Percentiles rank a stretch among this genome's conserved stretches.
Evolutionary conservation across 2,113 vertebrate genomes (phyloP).

Genomic region (Fregetta grallaria): DNA sequence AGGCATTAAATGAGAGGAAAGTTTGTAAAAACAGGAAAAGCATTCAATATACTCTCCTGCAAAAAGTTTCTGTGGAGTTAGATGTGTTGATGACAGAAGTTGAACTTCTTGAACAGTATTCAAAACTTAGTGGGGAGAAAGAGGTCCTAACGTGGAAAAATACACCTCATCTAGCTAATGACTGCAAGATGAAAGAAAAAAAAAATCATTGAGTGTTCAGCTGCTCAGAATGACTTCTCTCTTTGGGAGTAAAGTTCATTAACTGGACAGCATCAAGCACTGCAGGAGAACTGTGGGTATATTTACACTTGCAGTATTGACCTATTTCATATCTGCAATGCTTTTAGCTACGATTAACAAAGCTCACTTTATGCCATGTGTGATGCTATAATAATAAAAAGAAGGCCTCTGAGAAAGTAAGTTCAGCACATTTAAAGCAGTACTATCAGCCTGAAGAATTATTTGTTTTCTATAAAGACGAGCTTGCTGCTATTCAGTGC

Average conservation of each 20-base stretch:
- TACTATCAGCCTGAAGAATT: background rate
- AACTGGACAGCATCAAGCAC: background rate
- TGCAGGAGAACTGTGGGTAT: background rate
- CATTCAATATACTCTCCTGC: background rate
- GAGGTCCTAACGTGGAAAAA: background rate
- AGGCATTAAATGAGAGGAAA: background rate
- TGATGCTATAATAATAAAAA: background rate
- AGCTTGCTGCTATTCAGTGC: background rate
- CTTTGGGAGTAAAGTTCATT: background rate
- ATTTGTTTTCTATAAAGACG: background rate
- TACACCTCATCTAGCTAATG: background rate
- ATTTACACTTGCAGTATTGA: background rate
- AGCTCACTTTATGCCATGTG: background rate
- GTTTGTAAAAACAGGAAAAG: background rate
- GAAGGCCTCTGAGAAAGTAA: background rate
- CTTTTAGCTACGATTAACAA: background rate
- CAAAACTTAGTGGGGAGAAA: background rate
- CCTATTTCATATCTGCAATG: background rate
- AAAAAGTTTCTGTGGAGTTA: background rate
- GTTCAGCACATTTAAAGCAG: background rate
- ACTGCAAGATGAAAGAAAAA: background rate
- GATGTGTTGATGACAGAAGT: background rate
- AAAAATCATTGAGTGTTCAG: background rate
- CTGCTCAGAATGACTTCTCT: background rate
- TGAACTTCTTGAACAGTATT: background rate